These are phyloP conservation scores for Taxidea taxus DNA, from an alignment of 2,113 vertebrate species.

Conservation along the genomic window DNA sequence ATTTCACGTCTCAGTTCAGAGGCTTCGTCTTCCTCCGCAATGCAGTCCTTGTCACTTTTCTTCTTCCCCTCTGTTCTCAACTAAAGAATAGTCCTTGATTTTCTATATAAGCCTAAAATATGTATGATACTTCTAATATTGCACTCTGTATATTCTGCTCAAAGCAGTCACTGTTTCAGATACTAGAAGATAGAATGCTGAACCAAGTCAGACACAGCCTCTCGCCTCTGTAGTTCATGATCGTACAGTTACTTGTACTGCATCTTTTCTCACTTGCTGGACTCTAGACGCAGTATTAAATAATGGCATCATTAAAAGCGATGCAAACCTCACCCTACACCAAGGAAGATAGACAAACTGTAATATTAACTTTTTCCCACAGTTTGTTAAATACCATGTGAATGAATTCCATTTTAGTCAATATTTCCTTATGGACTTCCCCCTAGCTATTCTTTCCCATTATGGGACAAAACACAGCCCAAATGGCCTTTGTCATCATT, in stretches of 20 bases:
- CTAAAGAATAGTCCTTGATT: background rate
- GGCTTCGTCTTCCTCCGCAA: background rate
- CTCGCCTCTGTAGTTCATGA: background rate
- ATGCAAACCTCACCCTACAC: rapidly evolving
- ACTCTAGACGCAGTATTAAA: background rate
- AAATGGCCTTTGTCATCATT: background rate
- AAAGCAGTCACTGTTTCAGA: background rate
- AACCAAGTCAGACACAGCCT: background rate
- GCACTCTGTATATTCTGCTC: background rate
- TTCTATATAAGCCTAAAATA: background rate
- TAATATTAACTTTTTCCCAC: background rate
- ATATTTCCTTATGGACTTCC: background rate
- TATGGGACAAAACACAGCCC: background rate
- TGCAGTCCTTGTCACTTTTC: background rate
- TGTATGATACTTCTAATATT: background rate
- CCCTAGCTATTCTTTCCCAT: background rate
- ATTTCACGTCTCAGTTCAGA: background rate
- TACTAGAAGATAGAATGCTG: background rate
- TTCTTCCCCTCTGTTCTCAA: background rate
- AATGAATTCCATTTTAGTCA: background rate
- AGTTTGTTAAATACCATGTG: background rate
- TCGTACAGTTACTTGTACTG: background rate
- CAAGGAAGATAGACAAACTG: background rate
- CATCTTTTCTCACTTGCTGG: background rate
- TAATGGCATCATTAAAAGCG: background rate